Base-by-base conservation (phyloP, 2,888 invertebrate species). In the Patella pellucida region DNA sequence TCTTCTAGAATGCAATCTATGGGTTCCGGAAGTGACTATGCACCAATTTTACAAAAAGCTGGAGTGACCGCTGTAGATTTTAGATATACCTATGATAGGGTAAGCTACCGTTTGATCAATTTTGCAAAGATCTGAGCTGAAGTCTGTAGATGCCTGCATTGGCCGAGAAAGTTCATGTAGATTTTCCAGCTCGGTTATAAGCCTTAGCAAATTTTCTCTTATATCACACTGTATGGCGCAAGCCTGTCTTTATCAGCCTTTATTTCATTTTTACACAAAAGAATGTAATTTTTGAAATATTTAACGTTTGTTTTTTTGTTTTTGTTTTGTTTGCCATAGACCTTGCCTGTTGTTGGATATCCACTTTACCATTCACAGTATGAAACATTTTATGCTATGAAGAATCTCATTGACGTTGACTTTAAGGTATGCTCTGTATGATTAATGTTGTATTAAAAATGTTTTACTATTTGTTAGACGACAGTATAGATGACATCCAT, bases 331-430 rank as follows among this genome's bases (percentile, higher is more conserved):
- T 41, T 41, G 41, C 41, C 9, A 41, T 41, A 41, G 41, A 41
- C 1, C 41, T 41, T 41, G 41, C 1, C 41, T 41, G 41, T 41
- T 41, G 41, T 41, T 5, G 83, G 87, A 0, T 91, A 92, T 75
- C 91, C 92, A 1, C 80, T 91, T 70, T 92, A 92, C 78, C 91
- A 92, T 78, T 89, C 92, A 0, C 87, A 86, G n/a, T 92, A 91
- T 79, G 92, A 92, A 73, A 90, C 88, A 5, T 89, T 91, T 80
- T 86, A 86, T 68, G 81, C 88, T 3, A 87, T 90, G 12, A 85
- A 91, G 54, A 82, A 86, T 23, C 85, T 88, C 73, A 82, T 89
- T 56, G 91, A 91, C 79, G 87, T 85, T n/a, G 86, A 85, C 15
- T 91, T 88, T 75, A 78, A 84, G 82, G 89, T 91, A 77, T 73